A percentile compares a stretch with the other conserved stretches of the same genome.
Conservation (phyloP, 2,797 vertebrate genomes). For the Paratrypauchen microcephalus region DNA sequence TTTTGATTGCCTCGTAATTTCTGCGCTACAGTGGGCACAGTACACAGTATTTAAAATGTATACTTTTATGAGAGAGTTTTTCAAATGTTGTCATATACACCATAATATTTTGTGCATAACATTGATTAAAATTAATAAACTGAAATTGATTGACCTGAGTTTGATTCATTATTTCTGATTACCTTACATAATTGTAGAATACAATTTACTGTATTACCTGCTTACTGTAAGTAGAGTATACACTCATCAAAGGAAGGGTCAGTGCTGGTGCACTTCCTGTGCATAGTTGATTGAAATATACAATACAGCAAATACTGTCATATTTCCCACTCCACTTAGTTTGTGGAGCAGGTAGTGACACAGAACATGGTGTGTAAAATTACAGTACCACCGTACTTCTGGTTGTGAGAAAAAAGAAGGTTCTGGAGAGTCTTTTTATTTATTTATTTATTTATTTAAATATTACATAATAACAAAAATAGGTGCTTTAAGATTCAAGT, state of each 20-base stretch:
- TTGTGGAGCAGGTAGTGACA: no score
- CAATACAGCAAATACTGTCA: neutral
- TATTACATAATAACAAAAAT: no score
- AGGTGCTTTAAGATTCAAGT: no score
- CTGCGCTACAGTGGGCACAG: slow-evolving; percentile 11
- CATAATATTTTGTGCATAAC: slow-evolving; percentile 37
- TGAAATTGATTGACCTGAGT: slow-evolving; percentile 36
- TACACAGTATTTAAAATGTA: slow-evolving; percentile 34
- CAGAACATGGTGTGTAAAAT: neutral
- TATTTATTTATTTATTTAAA: neutral
- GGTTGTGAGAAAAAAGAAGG: neutral
- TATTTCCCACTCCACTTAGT: neutral
- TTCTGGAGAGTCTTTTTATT: neutral
- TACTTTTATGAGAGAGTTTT: slow-evolving; percentile 33
- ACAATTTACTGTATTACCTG: no score
- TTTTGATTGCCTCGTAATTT: slow-evolving; percentile 34
- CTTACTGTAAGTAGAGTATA: neutral
- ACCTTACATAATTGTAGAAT: neutral
- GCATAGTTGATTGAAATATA: neutral
- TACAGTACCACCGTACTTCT: no score
- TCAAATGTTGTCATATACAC: slow-evolving; percentile 35
- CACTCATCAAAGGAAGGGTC: neutral
- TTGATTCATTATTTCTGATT: neutral
- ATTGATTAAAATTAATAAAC: slow-evolving; percentile 68
- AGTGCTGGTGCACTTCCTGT: neutral